Base-by-base conservation (phyloP, 2,113 vertebrate genomes). In the Lipotes vexillifer region DNA sequence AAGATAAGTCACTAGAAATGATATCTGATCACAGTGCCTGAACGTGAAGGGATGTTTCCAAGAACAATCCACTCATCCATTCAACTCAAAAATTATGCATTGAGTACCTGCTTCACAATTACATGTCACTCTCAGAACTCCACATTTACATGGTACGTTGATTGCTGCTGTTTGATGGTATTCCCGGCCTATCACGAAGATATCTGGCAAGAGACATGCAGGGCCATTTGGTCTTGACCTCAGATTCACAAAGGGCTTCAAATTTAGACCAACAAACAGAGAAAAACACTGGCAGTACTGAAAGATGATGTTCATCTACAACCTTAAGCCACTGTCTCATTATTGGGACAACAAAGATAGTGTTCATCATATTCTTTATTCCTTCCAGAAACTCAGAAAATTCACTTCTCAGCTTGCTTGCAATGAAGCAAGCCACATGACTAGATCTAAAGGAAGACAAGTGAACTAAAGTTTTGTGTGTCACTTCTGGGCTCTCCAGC, bases 1-100 rank as follows among this genome's bases (percentile, higher is more conserved):
- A 95, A 78, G 49, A 55, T n/a, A 78, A 93, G 81, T 88, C 75
- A 81, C 65, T 84, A 80, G 82, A 80, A 94, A 91, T 84, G 20
- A 84, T 77, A 90, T 72, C 75, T 31, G 65, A 63, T 81, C 84
- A 88, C 12, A 77, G 12, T 6, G 12, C 49, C 84, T 88, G 44
- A 94, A 97, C 69, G 72, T 94, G 93, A 97, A 97, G 97, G 78
- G 72, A 74, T 84, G 41, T 96, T 97, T 97, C 88, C 65, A 96
- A 87, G 65, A 97, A 97, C 55, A 95, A 63, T 71, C 44, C 69
- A 85, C 66, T 96, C 83, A 88, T 61, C 74, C 65, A 87, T 57
- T 59, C 69, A 87, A 83, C 41, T 96, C 92, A 91, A 89, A 90
- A 94, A 88, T 55, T 92, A 65, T 85, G 36, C 77, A 46, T 69